Conservation (phyloP, 1,140 invertebrate species). For the Zaprionus vittiger region DNA sequence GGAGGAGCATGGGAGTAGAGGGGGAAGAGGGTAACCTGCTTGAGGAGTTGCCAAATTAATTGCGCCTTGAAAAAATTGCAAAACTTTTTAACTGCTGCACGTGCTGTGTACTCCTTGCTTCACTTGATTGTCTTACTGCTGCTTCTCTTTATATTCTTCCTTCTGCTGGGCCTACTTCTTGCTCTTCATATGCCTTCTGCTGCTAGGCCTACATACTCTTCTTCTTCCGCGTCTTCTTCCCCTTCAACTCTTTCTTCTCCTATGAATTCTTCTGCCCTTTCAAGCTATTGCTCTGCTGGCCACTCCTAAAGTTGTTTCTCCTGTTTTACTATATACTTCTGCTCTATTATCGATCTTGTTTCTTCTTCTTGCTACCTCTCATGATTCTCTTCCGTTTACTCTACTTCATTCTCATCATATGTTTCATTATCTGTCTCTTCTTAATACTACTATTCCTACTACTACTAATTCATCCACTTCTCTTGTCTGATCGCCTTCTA, state of each 20-base stretch:
- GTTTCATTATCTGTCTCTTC: no score
- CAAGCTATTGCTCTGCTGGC: no score
- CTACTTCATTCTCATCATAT: no score
- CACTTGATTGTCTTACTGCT: background rate
- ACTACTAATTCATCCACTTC: no score
- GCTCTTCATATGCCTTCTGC: background rate
- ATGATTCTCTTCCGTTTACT: no score
- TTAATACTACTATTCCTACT: no score
- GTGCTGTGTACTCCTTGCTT: background rate
- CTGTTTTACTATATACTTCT: background rate
- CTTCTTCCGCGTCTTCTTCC: no score
- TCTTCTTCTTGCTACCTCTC: background rate
- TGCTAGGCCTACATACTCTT: background rate
- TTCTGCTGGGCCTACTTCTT: background rate
- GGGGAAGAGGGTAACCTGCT: background rate
- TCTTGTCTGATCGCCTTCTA: background rate
- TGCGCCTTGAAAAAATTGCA: background rate
- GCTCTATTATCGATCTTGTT: background rate
- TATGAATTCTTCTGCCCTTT: no score
- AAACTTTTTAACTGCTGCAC: background rate
- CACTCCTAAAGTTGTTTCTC: background rate
- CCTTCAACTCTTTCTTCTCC: background rate
- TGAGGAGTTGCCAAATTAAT: constrained; percentile 31
- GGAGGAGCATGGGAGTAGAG: no score
- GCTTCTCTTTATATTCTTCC: background rate